Conservation (phyloP, 92 coral and sea anemone species). For the Parazoanthus atlanticus region DNA sequence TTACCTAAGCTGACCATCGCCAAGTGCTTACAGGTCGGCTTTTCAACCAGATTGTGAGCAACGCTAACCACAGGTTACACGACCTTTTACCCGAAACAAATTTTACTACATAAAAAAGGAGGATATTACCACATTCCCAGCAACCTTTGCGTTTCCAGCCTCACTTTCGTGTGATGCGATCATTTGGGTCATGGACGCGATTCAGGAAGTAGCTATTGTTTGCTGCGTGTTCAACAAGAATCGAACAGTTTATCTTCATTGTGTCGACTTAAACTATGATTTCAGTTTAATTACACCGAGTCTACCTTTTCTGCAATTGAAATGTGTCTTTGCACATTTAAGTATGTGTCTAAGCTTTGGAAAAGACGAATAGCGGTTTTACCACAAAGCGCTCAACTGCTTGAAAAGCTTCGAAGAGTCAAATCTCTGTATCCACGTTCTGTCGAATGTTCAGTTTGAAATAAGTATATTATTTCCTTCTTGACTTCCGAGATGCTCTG, state of each 20-base stretch:
- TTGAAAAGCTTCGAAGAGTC: background rate
- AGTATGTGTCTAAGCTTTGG: constrained; percentile 5
- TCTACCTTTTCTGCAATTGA: background rate
- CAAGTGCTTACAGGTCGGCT: too few relatives aligned
- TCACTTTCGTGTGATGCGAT: constrained; percentile 5
- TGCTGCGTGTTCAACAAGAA: background rate
- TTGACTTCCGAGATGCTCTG: background rate
- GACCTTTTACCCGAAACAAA: too few relatives aligned
- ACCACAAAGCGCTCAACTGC: background rate
- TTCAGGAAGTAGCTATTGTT: background rate
- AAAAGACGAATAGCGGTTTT: background rate
- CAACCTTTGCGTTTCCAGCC: background rate
- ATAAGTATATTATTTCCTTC: background rate
- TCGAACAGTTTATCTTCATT: background rate
- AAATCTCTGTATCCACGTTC: background rate
- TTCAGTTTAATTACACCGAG: background rate
- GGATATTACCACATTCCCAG: constrained; percentile 29
- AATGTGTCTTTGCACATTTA: constrained; percentile 5
- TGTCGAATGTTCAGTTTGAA: constrained; percentile 25
- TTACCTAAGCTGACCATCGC: too few relatives aligned
- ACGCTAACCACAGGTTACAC: too few relatives aligned
- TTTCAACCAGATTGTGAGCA: too few relatives aligned
- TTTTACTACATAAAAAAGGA: too few relatives aligned
- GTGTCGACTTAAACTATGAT: constrained; percentile 3
- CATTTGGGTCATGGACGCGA: constrained; percentile 2